Base-by-base conservation (phyloP, 2,888 invertebrate species). In the Drosophila demipolita region DNA sequence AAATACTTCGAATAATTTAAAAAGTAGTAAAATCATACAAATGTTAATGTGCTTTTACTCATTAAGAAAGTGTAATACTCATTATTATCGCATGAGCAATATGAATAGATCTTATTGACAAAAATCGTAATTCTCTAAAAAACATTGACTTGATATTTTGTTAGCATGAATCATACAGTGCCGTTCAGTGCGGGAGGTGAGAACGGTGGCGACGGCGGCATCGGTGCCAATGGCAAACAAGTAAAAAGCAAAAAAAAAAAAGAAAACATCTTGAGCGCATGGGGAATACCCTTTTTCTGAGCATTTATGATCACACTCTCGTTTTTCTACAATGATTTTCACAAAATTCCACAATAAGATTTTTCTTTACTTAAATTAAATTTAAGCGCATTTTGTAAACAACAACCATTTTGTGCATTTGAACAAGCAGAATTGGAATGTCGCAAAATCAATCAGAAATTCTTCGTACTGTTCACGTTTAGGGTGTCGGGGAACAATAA, bases 71-170 rank as follows among this genome's bases (percentile, higher is more conserved):
- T 17, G 32, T 53, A 63, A 35, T 33, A 54, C 50, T 50, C 45
- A 38, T 42, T 48, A 33, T 57, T 63, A 55, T 59, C 57, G 45
- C 33, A 45, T 11, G 29, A n/a, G 50, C 60, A 50, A 60, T 53
- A 50, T 60, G 45, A 33, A 64, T 45, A 26, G 58, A 77, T 55
- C 69, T 73, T 57, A 62, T 66, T 73, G 50, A 66, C 55, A 57
- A 64, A 70, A 62, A 50, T 62, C 49, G 59, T 68, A 74, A 52
- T 69, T 71, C 55, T 54, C 32, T n/a, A 66, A 52, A 68, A 65
- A 83, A 77, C 68, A 80, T 82, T 74, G 75, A 87, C 80, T 82
- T 87, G 78, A 87, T 83, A 82, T 84, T 80, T 74, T 45, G 23
- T 82, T 78, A 80, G 73, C 74, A 87, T 84, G 84, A 84, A 75